Conservation (phyloP, 2,797 vertebrate genomes). For the Pelochelys cantorii region DNA sequence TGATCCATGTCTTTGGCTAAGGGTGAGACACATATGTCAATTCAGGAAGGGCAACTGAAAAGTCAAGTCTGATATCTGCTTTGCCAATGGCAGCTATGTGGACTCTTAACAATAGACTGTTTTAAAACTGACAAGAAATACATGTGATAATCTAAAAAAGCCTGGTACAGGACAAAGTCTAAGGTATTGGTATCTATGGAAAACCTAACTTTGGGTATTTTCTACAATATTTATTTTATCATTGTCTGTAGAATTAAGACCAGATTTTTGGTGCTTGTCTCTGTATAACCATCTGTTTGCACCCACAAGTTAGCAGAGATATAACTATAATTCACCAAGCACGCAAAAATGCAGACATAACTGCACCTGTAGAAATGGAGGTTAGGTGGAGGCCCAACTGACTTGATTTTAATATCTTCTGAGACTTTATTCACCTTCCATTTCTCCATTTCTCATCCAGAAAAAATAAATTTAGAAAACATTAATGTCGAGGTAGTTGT, state of each 20-base stretch:
- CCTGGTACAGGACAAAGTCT: neutral
- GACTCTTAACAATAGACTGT: neutral
- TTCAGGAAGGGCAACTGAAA: neutral
- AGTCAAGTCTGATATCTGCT: neutral
- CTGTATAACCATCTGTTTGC: neutral
- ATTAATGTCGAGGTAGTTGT: neutral
- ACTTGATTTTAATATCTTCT: neutral
- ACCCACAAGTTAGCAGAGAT: neutral
- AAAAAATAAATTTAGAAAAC: neutral
- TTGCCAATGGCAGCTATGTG: neutral
- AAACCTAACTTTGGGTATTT: neutral
- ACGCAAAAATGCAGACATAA: neutral
- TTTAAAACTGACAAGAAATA: neutral
- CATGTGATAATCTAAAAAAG: neutral
- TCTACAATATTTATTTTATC: neutral
- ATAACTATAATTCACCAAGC: neutral
- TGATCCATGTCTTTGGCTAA: neutral
- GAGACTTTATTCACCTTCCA: neutral
- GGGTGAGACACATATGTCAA: neutral
- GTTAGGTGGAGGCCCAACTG: accelerated
- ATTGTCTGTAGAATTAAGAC: neutral
- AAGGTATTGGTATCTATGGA: neutral
- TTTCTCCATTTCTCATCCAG: neutral
- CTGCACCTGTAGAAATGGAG: neutral
- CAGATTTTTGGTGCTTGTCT: neutral